Evolutionary conservation across 2,797 vertebrate species (phyloP), one percentile per base, ranked within the genome.

Genomic region (Acrossocheilus fasciatus): DNA sequence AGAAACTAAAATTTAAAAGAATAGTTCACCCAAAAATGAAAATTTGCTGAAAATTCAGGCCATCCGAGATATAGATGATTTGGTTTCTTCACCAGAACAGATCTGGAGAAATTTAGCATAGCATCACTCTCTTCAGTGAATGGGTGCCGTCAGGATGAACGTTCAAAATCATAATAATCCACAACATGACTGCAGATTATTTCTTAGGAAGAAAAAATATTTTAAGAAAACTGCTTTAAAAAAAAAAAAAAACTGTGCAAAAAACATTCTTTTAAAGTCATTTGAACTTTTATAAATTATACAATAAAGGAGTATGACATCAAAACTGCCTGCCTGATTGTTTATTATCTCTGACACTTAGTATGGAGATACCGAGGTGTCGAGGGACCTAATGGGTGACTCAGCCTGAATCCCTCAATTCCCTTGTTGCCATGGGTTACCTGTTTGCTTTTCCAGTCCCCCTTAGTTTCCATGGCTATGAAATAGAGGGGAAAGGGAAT

Each of bases 371-470:
- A 69, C 34, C 41, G 75, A 70, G 57, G 70, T 86, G 64, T 89
- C 82, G 26, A 34, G 47, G 57, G 82, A 59, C 41, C 59, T 77
- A 87, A 83, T 88, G 89, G 84, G 85, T 41, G 66, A 78, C 83
- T 90, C 82, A 68, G 77, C 36, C 50, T 70, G 79, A 76, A 87
- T 82, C 85, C 87, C 73, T 78, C 68, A 81, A 23, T 79, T 82
- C 76, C 83, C 85, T 50, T 86, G 90, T 91, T 90, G 83, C 87
- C 87, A 91, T 88, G 84, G 88, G 81, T 86, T 84, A 91, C 90
- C 41, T 78, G 54, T 81, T 86, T 87, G 87, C 85, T 89, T 82
- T 87, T 88, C 80, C 77, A 86, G 77, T 81, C 64, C 30, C 84
- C 87, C 23, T 75, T 79, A 69, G 90, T 90, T 90, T 86, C 88